Evolutionary conservation across 2,113 vertebrate species (phyloP).

Genomic region (Trematomus loennbergii): DNA sequence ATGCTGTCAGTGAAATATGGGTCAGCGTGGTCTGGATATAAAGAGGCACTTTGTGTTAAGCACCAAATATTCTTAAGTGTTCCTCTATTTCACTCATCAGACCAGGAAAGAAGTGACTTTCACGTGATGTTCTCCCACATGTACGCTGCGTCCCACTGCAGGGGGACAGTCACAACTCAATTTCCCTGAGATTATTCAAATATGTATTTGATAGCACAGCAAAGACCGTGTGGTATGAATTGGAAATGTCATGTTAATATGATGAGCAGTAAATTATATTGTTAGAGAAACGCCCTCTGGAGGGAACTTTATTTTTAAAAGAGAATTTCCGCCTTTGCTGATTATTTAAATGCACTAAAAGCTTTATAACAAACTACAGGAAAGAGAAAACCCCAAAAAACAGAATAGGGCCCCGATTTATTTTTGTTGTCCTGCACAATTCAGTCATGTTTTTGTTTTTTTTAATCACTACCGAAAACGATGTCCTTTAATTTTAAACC

Average conservation of each 20-base stretch:
- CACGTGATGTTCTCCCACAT: slow-evolving; percentile 60
- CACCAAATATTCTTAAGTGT: not conserved
- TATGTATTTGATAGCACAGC: slow-evolving; percentile 13
- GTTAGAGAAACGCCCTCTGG: too few species aligned
- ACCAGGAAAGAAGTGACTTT: slow-evolving; percentile 47
- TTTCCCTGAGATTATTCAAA: slow-evolving; percentile 8
- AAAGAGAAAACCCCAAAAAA: not conserved
- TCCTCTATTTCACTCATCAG: slow-evolving; percentile 35
- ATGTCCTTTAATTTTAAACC: not conserved
- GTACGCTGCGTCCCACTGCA: not conserved
- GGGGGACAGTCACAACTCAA: slow-evolving; percentile 1
- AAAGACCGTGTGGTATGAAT: slow-evolving; percentile 4
- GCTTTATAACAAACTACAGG: too few species aligned
- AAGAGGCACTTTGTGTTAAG: slow-evolving; percentile 48
- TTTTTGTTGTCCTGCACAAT: not conserved
- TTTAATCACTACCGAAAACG: too few species aligned
- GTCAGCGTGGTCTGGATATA: slow-evolving; percentile 53
- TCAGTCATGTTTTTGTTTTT: too few species aligned
- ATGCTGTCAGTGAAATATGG: slow-evolving; percentile 54
- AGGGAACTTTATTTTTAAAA: too few species aligned
- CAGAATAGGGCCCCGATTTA: not conserved
- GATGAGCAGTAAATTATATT: not conserved
- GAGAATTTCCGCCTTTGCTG: too few species aligned
- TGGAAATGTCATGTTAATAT: not conserved
- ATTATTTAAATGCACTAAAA: too few species aligned